These are phyloP conservation scores for Heterodera schachtii DNA, from an alignment of 1,140 invertebrate species.

Conservation along the genomic window DNA sequence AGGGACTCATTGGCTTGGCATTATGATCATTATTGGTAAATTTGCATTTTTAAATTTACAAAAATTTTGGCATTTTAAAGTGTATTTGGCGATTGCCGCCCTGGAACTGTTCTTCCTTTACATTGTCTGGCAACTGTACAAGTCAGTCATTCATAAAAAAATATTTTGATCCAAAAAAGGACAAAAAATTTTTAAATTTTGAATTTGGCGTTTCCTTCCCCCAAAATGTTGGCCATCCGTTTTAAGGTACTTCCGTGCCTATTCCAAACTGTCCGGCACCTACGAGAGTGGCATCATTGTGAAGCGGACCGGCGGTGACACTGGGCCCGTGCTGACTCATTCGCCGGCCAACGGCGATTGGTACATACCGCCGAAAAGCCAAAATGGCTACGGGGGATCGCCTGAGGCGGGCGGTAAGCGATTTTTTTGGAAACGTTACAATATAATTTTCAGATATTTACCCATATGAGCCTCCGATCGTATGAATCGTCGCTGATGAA, in stretches of 20 bases:
- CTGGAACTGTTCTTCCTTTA: slow-evolving; percentile 65
- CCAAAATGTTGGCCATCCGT: neutral
- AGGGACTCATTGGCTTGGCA: slow-evolving; percentile 58
- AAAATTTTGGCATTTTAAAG: slow-evolving; percentile 13
- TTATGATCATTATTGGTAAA: slow-evolving; percentile 55
- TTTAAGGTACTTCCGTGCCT: slow-evolving; percentile 18
- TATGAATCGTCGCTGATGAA: neutral
- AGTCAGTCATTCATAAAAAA: slow-evolving; percentile 38
- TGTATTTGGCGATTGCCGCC: slow-evolving; percentile 59
- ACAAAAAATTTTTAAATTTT: neutral
- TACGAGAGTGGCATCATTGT: slow-evolving; percentile 25
- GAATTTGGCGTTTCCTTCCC: neutral
- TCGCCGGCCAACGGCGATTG: slow-evolving; percentile 27
- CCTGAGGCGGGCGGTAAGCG: slow-evolving; percentile 49
- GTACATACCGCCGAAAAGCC: slow-evolving; percentile 51
- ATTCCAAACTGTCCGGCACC: slow-evolving; percentile 19
- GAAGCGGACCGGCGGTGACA: slow-evolving; percentile 22
- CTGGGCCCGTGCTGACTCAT: slow-evolving; percentile 1
- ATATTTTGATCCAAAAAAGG: no score
- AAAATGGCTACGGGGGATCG: slow-evolving; percentile 55
- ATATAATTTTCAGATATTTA: slow-evolving; percentile 48
- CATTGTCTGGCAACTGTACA: slow-evolving; percentile 64
- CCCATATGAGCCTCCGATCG: slow-evolving; percentile 53
- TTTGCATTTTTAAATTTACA: neutral
- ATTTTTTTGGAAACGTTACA: neutral